phyloP scores from a whole-genome alignment of 2,797 vertebrate genomes.

The Allobates femoralis region DNA sequence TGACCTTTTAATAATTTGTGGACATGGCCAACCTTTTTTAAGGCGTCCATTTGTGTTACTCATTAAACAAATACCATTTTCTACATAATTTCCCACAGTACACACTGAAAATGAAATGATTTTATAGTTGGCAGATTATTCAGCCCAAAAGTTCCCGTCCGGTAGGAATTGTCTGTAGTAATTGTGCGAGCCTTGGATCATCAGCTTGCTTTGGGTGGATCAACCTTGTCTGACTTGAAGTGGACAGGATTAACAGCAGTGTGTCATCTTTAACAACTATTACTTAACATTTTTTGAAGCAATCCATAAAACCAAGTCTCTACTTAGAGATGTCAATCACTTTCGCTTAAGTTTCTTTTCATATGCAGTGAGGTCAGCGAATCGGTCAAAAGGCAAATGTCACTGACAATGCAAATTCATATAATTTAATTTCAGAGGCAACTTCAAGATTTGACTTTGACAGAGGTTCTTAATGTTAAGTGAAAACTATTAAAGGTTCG shows the following conservation, averaged over 20 bases:
- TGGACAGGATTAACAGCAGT: constrained; percentile 39
- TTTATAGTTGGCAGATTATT: not conserved
- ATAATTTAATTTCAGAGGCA: constrained; percentile 2
- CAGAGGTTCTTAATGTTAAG: not conserved
- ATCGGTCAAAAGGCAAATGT: not conserved
- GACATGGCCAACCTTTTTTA: no score
- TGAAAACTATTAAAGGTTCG: not conserved
- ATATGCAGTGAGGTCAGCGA: constrained; percentile 13
- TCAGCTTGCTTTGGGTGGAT: constrained; percentile 29
- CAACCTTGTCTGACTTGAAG: constrained; percentile 48
- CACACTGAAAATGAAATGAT: not conserved
- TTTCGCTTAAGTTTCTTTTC: constrained; percentile 31
- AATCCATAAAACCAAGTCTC: constrained; percentile 29
- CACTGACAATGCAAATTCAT: constrained; percentile 21
- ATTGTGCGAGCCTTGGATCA: constrained; percentile 15
- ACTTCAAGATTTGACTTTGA: constrained; percentile 14
- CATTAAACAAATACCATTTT: not conserved
- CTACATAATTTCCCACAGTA: not conserved
- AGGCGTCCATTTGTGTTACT: not conserved
- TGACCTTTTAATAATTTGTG: no score
- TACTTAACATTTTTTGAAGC: constrained; percentile 45
- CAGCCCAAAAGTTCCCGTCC: not conserved
- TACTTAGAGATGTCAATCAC: constrained; percentile 51
- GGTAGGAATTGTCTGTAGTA: constrained; percentile 24
- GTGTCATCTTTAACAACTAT: constrained; percentile 35